These are phyloP conservation scores for Neoitamus cyanurus DNA, from an alignment of 2,888 invertebrate genomes.

Conservation along the genomic window DNA sequence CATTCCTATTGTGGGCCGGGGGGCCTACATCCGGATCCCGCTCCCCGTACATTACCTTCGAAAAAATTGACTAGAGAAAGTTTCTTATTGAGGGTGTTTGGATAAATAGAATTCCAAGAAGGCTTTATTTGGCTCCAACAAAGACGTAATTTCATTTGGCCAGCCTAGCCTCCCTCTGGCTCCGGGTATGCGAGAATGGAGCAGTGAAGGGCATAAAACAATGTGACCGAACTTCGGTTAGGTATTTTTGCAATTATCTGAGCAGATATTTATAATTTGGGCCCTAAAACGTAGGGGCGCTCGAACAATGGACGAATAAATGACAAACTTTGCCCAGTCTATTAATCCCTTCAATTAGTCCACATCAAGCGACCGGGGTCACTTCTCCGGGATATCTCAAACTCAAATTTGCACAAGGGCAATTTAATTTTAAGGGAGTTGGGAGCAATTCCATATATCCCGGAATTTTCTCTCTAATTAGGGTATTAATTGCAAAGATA, in stretches of 20 bases:
- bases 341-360: slow-evolving; percentile 30
- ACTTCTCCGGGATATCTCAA: slow-evolving; percentile 20
- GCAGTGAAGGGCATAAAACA: not conserved
- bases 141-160: slow-evolving; percentile 20
- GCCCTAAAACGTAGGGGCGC: not conserved
- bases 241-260: slow-evolving; percentile 5
- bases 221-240: not conserved
- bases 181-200: not conserved
- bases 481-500: slow-evolving; percentile 43
- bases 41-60: not conserved
- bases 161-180: not conserved
- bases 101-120: slow-evolving; percentile 30
- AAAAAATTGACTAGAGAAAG: slow-evolving; percentile 23
- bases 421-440: slow-evolving; percentile 32
- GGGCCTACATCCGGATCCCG: not conserved
- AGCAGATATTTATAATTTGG: not conserved
- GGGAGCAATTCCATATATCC: slow-evolving; percentile 33
- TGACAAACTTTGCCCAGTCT: not conserved
- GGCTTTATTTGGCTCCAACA: slow-evolving; percentile 14
- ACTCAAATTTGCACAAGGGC: slow-evolving; percentile 26
- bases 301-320: not conserved
- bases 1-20: slow-evolving; percentile 1
- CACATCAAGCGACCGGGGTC: not conserved
- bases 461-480: slow-evolving; percentile 37
- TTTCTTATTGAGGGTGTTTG: slow-evolving; percentile 16